These are phyloP conservation scores for Rhea americana DNA, from an alignment of 2,113 vertebrate species.

Conservation along the genomic window DNA sequence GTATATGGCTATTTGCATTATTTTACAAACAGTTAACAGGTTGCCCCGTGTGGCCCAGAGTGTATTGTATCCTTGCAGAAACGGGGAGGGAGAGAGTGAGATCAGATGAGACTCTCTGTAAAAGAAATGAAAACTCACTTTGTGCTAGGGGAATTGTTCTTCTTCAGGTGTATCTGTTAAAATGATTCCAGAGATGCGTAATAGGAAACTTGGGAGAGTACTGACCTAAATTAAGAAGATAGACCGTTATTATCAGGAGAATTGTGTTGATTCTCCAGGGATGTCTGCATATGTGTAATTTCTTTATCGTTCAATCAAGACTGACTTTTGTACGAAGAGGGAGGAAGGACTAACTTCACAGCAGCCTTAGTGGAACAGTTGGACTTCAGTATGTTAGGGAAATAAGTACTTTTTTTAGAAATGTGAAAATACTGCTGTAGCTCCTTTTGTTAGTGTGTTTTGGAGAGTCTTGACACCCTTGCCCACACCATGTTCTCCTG, in stretches of 20 bases:
- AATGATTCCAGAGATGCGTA: background rate
- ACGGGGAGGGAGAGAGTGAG: background rate
- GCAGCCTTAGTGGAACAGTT: background rate
- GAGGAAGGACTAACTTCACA: background rate
- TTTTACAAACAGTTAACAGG: background rate
- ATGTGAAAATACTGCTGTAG: background rate
- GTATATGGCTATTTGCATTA: rapidly evolving
- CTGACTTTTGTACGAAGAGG: background rate
- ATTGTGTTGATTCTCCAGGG: background rate
- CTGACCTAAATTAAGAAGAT: background rate
- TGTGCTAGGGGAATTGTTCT: background rate
- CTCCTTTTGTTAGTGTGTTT: background rate
- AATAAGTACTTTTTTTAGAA: background rate
- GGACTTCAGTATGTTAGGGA: background rate
- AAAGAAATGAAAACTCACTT: rapidly evolving
- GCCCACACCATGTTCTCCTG: background rate
- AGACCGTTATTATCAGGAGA: background rate
- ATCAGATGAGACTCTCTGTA: background rate
- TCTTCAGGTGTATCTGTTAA: background rate
- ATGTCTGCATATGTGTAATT: background rate
- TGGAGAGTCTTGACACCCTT: background rate
- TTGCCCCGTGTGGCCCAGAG: background rate
- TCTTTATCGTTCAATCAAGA: background rate
- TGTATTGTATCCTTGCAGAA: background rate
- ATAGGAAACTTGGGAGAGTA: background rate